A percentile compares a stretch with the other conserved stretches of the same genome.
phyloP scores from a whole-genome alignment of 2,888 invertebrate genomes.

The Hyppa rectilinea region DNA sequence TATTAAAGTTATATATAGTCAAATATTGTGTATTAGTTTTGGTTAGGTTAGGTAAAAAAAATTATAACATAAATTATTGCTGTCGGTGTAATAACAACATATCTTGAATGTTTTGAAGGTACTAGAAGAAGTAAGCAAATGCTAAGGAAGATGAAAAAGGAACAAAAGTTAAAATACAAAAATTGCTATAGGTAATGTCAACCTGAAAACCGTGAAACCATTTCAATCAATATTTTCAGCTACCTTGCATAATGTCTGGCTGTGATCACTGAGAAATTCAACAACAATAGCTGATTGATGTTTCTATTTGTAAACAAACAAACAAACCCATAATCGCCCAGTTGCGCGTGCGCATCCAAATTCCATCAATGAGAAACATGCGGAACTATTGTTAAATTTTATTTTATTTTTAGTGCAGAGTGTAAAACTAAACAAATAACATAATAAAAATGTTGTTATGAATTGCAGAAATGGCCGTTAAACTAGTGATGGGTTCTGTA shows the following conservation, averaged over 20 bases:
- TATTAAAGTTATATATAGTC: no score
- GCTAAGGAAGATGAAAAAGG: no score
- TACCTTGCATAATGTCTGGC: no score
- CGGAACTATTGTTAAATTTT: constrained; percentile 31
- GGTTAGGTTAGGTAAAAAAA: no score
- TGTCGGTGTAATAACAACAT: background rate
- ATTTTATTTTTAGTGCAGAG: constrained; percentile 4
- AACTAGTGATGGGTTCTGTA: constrained; percentile 28
- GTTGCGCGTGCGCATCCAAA: background rate
- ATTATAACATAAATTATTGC: no score
- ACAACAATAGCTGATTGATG: background rate
- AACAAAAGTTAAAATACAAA: no score
- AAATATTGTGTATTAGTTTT: no score
- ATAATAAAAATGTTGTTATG: constrained; percentile 16
- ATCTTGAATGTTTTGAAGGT: background rate
- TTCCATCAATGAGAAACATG: background rate
- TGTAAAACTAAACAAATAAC: constrained; percentile 31
- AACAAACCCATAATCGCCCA: background rate
- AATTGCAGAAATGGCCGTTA: constrained; percentile 29
- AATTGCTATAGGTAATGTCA: no score
- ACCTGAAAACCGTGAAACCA: no score
- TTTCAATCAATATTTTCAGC: no score
- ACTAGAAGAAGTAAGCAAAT: background rate
- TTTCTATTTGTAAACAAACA: constrained; percentile 16
- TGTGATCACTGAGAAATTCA: constrained; percentile 2